Evolutionary conservation across 2,113 vertebrate genomes (phyloP).

Genomic region (Aspidoscelis tigris): DNA sequence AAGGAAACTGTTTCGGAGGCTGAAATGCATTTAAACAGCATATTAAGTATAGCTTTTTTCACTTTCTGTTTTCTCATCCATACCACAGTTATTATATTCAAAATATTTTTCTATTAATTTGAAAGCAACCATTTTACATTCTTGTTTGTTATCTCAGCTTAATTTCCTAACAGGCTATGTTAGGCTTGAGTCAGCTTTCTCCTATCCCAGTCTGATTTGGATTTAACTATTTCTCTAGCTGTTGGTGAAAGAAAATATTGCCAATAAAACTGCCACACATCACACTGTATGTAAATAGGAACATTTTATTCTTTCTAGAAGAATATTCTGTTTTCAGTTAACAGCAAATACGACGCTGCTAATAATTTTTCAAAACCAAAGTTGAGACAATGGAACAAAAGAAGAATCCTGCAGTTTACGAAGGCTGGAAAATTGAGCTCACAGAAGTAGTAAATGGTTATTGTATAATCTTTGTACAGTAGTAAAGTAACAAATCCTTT

Average conservation of each 20-base stretch:
- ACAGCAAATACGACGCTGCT: no score
- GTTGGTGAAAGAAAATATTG: neutral
- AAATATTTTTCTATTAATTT: neutral
- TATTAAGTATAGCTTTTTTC: neutral
- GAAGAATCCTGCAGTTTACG: neutral
- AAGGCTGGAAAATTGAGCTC: neutral
- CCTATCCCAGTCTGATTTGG: no score
- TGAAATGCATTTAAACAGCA: constrained; percentile 37
- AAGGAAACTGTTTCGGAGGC: constrained; percentile 27
- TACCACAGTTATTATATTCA: constrained; percentile 11
- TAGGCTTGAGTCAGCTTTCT: no score
- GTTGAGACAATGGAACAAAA: neutral
- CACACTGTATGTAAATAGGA: neutral
- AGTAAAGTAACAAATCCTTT: neutral
- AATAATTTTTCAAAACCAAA: neutral
- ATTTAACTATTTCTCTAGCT: neutral
- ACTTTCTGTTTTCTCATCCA: neutral
- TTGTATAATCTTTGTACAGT: neutral
- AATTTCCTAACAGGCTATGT: neutral
- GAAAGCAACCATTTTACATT: neutral
- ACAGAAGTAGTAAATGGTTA: neutral
- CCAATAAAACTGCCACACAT: neutral
- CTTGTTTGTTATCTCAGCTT: neutral
- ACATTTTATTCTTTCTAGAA: neutral
- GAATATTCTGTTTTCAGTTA: no score